phyloP scores from a whole-genome alignment of 1,140 invertebrate genomes.

The Aradophagus sp. region DNA sequence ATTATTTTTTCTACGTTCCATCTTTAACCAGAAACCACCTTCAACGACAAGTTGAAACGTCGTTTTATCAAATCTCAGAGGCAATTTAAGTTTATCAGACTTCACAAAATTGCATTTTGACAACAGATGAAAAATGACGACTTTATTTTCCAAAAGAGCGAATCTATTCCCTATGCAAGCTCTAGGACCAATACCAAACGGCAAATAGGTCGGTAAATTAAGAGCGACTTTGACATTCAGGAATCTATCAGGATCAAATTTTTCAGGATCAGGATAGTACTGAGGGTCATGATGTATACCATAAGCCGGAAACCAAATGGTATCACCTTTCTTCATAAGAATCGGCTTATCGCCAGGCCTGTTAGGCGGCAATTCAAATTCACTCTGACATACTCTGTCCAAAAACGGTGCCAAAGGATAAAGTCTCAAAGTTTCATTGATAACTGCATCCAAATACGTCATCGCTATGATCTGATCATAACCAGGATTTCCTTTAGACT shows the following conservation, averaged over 20 bases:
- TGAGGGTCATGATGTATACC: constrained; percentile 27
- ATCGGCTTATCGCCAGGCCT: constrained; percentile 28
- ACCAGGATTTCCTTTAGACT: constrained; percentile 31
- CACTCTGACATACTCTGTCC: constrained; percentile 71
- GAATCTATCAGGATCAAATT: constrained; percentile 32
- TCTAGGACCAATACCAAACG: constrained; percentile 54
- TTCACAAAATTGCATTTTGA: constrained; percentile 12
- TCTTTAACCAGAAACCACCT: constrained; percentile 28
- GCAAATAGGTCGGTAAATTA: constrained; percentile 45
- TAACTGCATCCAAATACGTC: constrained; percentile 49
- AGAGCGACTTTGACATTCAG: constrained; percentile 19
- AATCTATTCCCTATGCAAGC: constrained; percentile 50
- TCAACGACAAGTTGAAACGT: constrained; percentile 12
- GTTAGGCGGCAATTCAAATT: constrained; percentile 54
- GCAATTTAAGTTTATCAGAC: constrained; percentile 19
- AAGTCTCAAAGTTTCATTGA: constrained; percentile 42
- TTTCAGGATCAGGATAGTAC: constrained; percentile 23
- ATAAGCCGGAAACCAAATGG: constrained; percentile 18
- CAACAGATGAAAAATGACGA: constrained; percentile 35
- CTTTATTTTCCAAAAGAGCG: constrained; percentile 37
- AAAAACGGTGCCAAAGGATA: constrained; percentile 68
- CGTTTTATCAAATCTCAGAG: constrained; percentile 14
- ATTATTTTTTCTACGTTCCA: constrained; percentile 14
- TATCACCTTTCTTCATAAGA: constrained; percentile 13
- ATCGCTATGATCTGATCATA: constrained; percentile 45